Evolutionary conservation across 2,888 invertebrate species (phyloP), one percentile per base, ranked within the genome.

Genomic region (Tuberolachnus salignus): DNA sequence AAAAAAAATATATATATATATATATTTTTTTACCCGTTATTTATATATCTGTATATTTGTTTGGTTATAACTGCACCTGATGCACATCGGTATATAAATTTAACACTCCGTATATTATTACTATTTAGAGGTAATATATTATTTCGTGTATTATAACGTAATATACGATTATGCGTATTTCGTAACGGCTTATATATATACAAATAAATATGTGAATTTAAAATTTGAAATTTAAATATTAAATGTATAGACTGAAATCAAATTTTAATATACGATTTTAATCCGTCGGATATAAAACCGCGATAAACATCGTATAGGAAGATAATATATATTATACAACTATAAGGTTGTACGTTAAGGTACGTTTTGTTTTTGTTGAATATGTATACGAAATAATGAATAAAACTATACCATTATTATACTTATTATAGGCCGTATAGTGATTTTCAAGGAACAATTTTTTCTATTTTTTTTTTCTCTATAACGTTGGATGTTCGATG

Each of bases 181-280:
- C n/a, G n/a, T 34, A 34, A 34, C 34, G 34, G 34, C 34, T n/a
- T n/a, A n/a, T n/a, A n/a, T n/a, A n/a, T n/a, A n/a, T n/a, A n/a
- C n/a, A n/a, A n/a, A 63, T 73, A 49, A 10, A 53, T 44, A 73
- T 63, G 19, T 73, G 21, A 53, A 73, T 73, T 63, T 53, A 21
- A 73, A 73, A 73, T 53, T 19, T 42, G 34, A 34, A 34, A 46
- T 69, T 69, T 69, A 19, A 69, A 69, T 53, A 34, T 69, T 34
- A 69, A 69, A 69, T 69, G n/a, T 61, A 55, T n/a, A 11, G 26
- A 13, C 42, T n/a, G 2, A 26, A 51, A 67, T 26, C 26, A n/a
- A 67, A 67, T 67, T 67, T 2, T 4, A 34, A 67, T 51, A 13
- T n/a, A 67, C 49, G 26, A 26, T n/a, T 67, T 66, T 67, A 49